Percentiles rank a stretch among this genome's conserved stretches.
phyloP scores from a whole-genome alignment of 2,888 invertebrate genomes.

The Oscheius sp. region DNA sequence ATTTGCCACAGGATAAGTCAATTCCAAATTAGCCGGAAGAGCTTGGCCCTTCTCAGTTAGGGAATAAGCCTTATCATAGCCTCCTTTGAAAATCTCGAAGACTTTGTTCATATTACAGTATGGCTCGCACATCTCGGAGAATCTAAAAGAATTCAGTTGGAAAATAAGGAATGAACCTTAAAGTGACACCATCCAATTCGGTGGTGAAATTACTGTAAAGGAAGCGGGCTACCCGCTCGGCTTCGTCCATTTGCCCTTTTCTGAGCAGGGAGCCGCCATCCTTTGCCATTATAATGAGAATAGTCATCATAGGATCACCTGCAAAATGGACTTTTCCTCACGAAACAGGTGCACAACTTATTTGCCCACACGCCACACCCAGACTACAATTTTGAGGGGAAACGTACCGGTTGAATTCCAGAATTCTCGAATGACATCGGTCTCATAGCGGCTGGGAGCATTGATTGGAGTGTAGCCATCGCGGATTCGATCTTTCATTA shows the following conservation, averaged over 20 bases:
- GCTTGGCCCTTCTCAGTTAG: conserved; percentile 27
- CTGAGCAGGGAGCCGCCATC: conserved; percentile 67
- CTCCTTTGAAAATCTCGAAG: conserved; percentile 62
- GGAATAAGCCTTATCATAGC: conserved; percentile 45
- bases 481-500: conserved; percentile 64
- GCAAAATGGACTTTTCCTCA: too few species aligned
- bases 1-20: conserved; percentile 58
- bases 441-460: conserved; percentile 67
- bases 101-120: conserved; percentile 65
- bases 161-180: conserved; percentile 10
- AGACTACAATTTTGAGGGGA: background rate
- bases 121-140: conserved; percentile 62
- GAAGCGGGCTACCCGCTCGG: conserved; percentile 51
- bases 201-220: conserved; percentile 53
- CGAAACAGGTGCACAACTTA: background rate
- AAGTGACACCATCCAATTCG: conserved; percentile 34
- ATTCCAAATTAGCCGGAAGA: conserved; percentile 37
- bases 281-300: conserved; percentile 62
- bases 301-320: conserved; percentile 68
- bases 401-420: conserved; percentile 34
- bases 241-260: conserved; percentile 59
- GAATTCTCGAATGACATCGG: conserved; percentile 55
- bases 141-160: conserved; percentile 33
- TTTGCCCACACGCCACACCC: background rate
- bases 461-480: conserved; percentile 69